phyloP scores from a whole-genome alignment of 2,113 vertebrate genomes.

The Cathartes aura region DNA sequence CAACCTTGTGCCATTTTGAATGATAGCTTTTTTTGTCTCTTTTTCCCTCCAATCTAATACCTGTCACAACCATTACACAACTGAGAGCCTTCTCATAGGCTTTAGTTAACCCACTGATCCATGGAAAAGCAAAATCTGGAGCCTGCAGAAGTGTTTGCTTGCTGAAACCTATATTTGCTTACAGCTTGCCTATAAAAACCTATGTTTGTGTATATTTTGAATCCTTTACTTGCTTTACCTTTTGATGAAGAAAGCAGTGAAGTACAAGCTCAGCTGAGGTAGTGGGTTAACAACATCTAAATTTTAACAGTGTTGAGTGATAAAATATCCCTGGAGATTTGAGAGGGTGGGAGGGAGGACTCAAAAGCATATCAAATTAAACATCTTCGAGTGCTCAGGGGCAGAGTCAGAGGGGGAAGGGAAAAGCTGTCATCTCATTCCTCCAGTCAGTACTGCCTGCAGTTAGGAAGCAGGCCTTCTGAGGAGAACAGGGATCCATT shows the following conservation, averaged over 20 bases:
- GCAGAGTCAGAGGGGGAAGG: not conserved
- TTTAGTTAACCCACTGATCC: constrained; percentile 52
- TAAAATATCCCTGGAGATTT: constrained; percentile 35
- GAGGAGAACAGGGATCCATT: not conserved
- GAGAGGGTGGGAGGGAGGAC: not conserved
- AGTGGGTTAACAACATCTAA: not conserved
- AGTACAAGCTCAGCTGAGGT: not conserved
- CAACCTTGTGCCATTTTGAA: not conserved
- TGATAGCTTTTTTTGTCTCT: constrained; percentile 3
- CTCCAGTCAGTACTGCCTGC: not conserved
- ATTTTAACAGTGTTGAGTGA: constrained; percentile 10
- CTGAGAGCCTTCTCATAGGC: not conserved
- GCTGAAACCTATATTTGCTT: not conserved
- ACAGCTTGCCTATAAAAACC: not conserved
- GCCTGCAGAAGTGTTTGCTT: not conserved
- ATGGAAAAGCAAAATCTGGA: constrained; percentile 4
- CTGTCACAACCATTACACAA: constrained; percentile 27
- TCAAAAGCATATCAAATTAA: constrained; percentile 49
- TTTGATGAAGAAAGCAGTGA: not conserved
- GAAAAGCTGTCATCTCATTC: constrained; percentile 31
- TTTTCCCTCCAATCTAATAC: constrained; percentile 18
- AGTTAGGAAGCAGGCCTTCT: not conserved
- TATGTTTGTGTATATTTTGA: not conserved
- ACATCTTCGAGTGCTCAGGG: not conserved
- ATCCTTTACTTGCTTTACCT: not conserved